These are phyloP conservation scores for Aphelocoma californica DNA, from an alignment of 2,797 vertebrate genomes.

Conservation along the genomic window DNA sequence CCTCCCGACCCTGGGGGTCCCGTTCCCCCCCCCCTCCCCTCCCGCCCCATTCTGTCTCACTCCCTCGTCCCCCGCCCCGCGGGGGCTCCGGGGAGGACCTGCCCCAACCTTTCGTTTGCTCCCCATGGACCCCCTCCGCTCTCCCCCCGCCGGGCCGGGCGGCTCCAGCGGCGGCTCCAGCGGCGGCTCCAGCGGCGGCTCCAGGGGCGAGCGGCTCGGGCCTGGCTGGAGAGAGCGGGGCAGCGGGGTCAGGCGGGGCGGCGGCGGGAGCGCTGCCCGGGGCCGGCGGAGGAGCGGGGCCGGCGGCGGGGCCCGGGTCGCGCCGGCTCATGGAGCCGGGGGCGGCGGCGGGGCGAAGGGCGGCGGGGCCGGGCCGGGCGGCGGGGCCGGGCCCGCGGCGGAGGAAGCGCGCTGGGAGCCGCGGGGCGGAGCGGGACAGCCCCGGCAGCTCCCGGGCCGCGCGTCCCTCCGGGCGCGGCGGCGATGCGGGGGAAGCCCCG, in stretches of 20 bases:
- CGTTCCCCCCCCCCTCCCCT: background rate
- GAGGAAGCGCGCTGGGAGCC: background rate
- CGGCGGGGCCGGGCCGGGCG: background rate
- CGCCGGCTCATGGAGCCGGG: too few species aligned
- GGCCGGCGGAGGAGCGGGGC: background rate
- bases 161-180: background rate
- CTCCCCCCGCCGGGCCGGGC: background rate
- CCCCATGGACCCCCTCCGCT: background rate
- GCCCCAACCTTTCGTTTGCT: background rate
- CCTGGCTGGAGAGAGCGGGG: background rate
- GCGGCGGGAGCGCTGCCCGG: background rate
- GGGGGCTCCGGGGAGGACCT: background rate
- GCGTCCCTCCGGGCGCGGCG: background rate
- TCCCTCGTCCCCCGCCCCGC: background rate
- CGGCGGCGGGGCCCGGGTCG: background rate
- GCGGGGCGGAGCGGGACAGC: background rate
- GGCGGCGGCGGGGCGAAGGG: too few species aligned
- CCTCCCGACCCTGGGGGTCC: background rate
- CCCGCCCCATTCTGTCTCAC: background rate
- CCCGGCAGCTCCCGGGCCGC: background rate
- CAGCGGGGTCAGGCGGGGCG: background rate
- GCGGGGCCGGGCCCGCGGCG: background rate
- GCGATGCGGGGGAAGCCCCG: too few species aligned
- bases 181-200: background rate
- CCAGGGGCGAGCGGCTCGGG: background rate